Conservation (phyloP, 2,113 vertebrate genomes). For the Pantherophis guttatus region DNA sequence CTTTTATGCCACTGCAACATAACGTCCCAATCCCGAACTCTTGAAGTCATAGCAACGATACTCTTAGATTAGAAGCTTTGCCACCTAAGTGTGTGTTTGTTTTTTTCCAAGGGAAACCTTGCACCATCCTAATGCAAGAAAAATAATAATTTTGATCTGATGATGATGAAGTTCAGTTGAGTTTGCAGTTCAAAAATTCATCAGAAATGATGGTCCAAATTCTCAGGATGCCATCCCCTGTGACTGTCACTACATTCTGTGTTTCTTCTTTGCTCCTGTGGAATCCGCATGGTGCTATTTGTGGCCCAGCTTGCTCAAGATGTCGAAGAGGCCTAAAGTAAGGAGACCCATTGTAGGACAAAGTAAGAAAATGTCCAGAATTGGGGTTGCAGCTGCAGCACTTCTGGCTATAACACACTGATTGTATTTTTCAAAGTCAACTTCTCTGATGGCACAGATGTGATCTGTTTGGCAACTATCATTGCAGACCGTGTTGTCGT, state of each 20-base stretch:
- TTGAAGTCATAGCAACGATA: not conserved
- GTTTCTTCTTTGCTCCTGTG: not conserved
- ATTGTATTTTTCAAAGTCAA: slow-evolving; percentile 75
- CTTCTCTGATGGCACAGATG: slow-evolving; percentile 83
- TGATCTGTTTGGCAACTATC: slow-evolving; percentile 78
- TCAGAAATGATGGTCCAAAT: not conserved
- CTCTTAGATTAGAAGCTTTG: not conserved
- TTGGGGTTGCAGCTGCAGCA: not conserved
- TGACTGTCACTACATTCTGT: not conserved
- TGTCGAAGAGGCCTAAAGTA: not conserved
- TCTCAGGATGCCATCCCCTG: not conserved
- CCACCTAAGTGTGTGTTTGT: not conserved
- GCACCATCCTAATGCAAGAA: not conserved
- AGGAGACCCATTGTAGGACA: slow-evolving; percentile 15
- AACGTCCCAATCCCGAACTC: not conserved
- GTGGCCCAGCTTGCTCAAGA: not conserved
- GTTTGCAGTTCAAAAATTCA: not conserved
- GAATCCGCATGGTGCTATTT: not conserved
- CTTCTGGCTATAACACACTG: slow-evolving; percentile 70
- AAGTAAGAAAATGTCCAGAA: not conserved
- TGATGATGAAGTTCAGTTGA: not conserved
- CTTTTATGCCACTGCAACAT: not conserved
- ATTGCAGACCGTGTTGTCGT: slow-evolving; percentile 73
- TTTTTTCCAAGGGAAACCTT: not conserved
- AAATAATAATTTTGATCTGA: not conserved